Evolutionary conservation across 2,797 vertebrate genomes (phyloP).

Genomic region (Paratrypauchen microcephalus): DNA sequence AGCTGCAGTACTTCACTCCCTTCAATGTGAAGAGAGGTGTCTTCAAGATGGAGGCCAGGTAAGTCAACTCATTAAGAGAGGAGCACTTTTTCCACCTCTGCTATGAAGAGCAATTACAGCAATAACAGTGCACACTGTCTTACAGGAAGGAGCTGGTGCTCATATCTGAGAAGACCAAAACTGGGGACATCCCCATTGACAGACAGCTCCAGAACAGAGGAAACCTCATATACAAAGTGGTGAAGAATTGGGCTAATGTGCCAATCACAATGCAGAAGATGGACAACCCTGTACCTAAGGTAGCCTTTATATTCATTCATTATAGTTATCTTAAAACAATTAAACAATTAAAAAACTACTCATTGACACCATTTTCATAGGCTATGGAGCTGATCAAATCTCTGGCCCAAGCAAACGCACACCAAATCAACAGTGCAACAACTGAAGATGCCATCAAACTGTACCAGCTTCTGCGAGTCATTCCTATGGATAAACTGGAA

Average conservation of each 20-base stretch:
- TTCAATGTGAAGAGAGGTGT: conserved; percentile 80
- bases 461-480: conserved; percentile 76
- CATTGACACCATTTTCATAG: conserved; percentile 52
- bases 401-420: conserved; percentile 74
- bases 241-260: conserved; percentile 52
- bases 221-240: conserved; percentile 71
- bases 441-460: conserved; percentile 75
- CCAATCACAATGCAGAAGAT: conserved; percentile 76
- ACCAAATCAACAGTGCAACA: conserved; percentile 70
- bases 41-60: conserved; percentile 74
- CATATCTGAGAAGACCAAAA: conserved; percentile 63
- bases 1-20: conserved; percentile 79
- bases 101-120: background rate
- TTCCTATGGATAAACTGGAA: conserved; percentile 69
- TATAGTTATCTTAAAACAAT: background rate
- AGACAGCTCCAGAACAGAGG: conserved; percentile 68
- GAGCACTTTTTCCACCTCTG: background rate
- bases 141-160: conserved; percentile 80
- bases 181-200: background rate
- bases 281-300: conserved; percentile 73
- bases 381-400: conserved; percentile 75
- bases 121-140: conserved; percentile 16
- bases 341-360: background rate
- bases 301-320: conserved; percentile 37
- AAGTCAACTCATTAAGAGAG: conserved; percentile 39